These are phyloP conservation scores for Etheostoma spectabile DNA, from an alignment of 2,113 vertebrate species.

Conservation along the genomic window DNA sequence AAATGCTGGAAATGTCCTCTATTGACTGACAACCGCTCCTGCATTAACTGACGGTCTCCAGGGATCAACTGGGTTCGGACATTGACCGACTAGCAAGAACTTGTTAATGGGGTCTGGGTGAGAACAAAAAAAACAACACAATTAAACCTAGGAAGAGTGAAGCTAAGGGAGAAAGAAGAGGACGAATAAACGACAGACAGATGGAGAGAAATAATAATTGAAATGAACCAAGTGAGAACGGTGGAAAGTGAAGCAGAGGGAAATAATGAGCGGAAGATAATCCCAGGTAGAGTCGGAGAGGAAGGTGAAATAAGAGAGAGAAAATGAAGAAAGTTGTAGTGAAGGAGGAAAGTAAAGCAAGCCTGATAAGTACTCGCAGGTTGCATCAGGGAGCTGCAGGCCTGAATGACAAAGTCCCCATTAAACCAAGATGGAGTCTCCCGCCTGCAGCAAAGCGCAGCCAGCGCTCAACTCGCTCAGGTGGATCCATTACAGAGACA, in stretches of 20 bases:
- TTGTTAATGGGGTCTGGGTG: conserved; percentile 25
- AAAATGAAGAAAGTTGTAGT: conserved; percentile 23
- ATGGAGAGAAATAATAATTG: conserved; percentile 36
- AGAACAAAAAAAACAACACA: neutral
- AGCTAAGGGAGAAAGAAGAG: conserved; percentile 14
- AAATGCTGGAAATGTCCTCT: conserved; percentile 33
- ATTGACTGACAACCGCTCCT: conserved; percentile 34
- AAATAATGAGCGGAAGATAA: conserved; percentile 50
- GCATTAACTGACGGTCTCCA: neutral
- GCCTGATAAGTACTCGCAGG: conserved; percentile 36
- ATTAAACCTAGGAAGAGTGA: conserved; percentile 23
- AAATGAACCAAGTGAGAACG: conserved; percentile 32
- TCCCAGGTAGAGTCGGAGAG: conserved; percentile 42
- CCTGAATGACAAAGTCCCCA: conserved; percentile 72
- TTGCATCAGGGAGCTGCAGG: conserved; percentile 67
- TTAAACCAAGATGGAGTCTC: conserved; percentile 71
- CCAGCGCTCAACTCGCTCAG: conserved; percentile 46
- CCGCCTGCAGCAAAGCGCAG: conserved; percentile 59
- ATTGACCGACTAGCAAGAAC: conserved; percentile 21
- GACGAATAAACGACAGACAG: neutral
- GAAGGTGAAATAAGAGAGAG: conserved; percentile 30
- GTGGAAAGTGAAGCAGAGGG: conserved; percentile 18
- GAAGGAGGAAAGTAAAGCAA: conserved; percentile 35
- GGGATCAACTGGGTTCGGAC: neutral
- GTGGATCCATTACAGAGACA: conserved; percentile 61